phyloP scores from a whole-genome alignment of 2,888 invertebrate species.

The Pecten maximus region DNA sequence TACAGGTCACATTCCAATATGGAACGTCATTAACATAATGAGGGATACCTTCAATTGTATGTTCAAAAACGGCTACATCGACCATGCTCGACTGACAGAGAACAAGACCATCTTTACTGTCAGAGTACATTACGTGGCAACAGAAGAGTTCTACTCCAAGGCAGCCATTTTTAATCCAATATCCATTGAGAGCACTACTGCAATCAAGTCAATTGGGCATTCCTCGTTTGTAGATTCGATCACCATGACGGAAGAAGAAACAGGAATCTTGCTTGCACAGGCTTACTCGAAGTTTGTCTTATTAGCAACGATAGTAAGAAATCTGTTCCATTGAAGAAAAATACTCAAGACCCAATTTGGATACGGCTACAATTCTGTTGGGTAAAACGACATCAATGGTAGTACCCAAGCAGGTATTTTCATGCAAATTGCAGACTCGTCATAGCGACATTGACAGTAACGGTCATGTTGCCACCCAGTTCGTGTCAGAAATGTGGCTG shows the following conservation, averaged over 20 bases:
- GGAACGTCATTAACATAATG: slow-evolving; percentile 2
- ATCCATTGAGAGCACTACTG: background rate
- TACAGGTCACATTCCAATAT: background rate
- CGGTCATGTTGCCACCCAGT: background rate
- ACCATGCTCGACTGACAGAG: background rate
- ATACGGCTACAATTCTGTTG: background rate
- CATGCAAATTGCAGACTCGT: background rate
- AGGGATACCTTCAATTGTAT: background rate
- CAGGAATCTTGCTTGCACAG: background rate
- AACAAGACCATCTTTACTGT: background rate
- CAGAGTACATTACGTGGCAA: background rate
- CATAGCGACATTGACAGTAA: background rate
- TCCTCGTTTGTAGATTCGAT: background rate
- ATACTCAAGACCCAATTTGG: background rate
- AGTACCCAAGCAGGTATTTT: background rate
- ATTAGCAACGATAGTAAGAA: background rate
- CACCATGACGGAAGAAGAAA: background rate
- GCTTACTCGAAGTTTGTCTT: background rate
- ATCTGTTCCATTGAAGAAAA: background rate
- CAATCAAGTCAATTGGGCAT: background rate
- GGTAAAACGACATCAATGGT: background rate
- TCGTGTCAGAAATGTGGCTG: background rate
- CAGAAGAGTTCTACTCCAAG: background rate
- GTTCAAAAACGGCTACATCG: background rate
- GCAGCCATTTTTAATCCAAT: background rate